Evolutionary conservation across 2,888 invertebrate genomes (phyloP).

Genomic region (Eupithecia vulgata): DNA sequence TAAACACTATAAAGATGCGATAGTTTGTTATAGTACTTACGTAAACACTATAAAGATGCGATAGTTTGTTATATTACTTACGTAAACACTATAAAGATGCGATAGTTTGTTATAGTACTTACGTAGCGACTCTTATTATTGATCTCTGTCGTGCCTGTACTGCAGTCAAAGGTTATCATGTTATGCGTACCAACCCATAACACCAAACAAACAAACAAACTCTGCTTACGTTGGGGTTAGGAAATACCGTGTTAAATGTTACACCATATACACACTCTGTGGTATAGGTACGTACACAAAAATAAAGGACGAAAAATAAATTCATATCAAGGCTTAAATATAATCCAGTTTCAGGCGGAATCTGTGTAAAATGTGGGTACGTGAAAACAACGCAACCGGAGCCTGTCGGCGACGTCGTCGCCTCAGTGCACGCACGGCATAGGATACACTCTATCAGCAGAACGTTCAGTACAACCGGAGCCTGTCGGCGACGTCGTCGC

Average conservation of each 20-base stretch:
- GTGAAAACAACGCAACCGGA: conserved; percentile 26
- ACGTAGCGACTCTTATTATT: not conserved
- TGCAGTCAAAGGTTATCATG: not conserved
- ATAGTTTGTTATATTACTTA: not conserved
- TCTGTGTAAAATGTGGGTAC: conserved; percentile 13
- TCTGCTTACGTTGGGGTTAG: not conserved
- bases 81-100: not conserved
- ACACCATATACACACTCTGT: not conserved
- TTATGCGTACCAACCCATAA: no score
- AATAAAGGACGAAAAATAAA: not conserved
- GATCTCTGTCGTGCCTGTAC: not conserved
- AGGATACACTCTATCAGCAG: not conserved
- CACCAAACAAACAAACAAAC: not conserved
- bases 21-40: not conserved
- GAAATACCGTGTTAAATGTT: not conserved
- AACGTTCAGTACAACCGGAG: conserved; percentile 14
- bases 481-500: conserved; percentile 30
- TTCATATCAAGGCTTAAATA: not conserved
- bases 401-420: conserved; percentile 32
- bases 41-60: not conserved
- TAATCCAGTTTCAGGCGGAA: not conserved
- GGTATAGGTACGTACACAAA: not conserved
- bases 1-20: not conserved
- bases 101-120: not conserved
- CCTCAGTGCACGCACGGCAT: conserved; percentile 4